Conservation (phyloP, 2,888 invertebrate species). For the Epicampocera succincta region DNA sequence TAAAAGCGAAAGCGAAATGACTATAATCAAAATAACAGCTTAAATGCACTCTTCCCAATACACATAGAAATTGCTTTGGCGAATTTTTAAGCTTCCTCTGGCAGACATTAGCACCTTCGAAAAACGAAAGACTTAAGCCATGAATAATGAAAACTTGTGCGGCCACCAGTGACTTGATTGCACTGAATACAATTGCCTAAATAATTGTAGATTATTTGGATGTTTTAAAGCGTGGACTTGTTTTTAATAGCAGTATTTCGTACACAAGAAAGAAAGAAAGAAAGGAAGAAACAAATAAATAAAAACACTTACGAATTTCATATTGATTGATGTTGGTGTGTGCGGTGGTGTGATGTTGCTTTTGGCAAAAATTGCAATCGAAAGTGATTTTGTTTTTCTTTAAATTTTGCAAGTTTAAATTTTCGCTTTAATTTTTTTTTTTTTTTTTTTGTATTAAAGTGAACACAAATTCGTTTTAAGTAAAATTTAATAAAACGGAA, state of each 20-base stretch:
- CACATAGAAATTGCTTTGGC: neutral
- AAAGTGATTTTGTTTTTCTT: conserved; percentile 38
- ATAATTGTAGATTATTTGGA: conserved; percentile 22
- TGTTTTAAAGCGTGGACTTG: conserved; percentile 38
- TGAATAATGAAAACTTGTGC: neutral
- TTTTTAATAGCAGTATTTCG: conserved; percentile 13
- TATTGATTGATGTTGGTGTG: conserved; percentile 52
- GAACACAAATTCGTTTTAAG: conserved; percentile 21
- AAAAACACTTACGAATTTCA: conserved; percentile 70
- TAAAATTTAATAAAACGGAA: neutral
- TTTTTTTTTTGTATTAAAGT: conserved; percentile 3
- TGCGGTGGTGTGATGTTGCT: neutral
- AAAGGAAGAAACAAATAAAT: conserved; percentile 7
- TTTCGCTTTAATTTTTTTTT: too few species aligned
- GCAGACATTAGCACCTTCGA: neutral
- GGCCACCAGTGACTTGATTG: neutral
- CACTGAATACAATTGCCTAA: conserved; percentile 4
- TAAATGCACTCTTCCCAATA: neutral
- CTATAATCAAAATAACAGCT: conserved; percentile 37
- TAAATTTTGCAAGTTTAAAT: conserved; percentile 31
- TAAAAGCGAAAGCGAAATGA: conserved; percentile 21
- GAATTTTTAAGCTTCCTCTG: neutral
- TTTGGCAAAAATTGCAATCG: conserved; percentile 47
- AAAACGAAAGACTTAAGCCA: conserved; percentile 59
- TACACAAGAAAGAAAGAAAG: neutral